A percentile compares a stretch with the other conserved stretches of the same genome.
phyloP scores from a whole-genome alignment of 2,888 invertebrate species.

The Cryptus armator region DNA sequence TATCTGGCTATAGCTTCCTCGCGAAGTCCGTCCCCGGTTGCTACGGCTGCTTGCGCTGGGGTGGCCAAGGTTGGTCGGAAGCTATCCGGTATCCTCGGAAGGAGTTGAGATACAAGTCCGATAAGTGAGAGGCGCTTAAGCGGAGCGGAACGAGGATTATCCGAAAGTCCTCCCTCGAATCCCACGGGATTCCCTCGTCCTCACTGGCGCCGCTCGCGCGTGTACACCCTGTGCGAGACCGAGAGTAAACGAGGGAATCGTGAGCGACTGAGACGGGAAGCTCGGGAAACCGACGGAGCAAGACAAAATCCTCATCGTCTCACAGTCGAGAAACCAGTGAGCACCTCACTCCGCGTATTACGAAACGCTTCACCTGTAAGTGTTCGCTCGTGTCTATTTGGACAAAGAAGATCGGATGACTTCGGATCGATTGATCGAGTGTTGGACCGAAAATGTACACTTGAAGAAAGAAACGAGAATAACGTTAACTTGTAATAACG shows the following conservation, averaged over 20 bases:
- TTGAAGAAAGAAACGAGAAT: neutral
- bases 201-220: slow-evolving; percentile 41
- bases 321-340: slow-evolving; percentile 73
- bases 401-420: slow-evolving; percentile 40
- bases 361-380: slow-evolving; percentile 55
- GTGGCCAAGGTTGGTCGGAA: slow-evolving; percentile 68
- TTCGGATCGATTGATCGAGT: slow-evolving; percentile 51
- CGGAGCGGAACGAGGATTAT: slow-evolving; percentile 79
- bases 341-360: slow-evolving; percentile 49
- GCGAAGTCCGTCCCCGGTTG: slow-evolving; percentile 39
- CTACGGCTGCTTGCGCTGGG: slow-evolving; percentile 38
- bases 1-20: slow-evolving; percentile 41
- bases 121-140: slow-evolving; percentile 80
- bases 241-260: slow-evolving; percentile 49
- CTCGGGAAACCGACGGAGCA: slow-evolving; percentile 19
- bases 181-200: slow-evolving; percentile 73
- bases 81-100: slow-evolving; percentile 72
- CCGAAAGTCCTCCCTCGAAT: slow-evolving; percentile 74
- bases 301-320: slow-evolving; percentile 55
- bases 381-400: slow-evolving; percentile 52
- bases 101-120: slow-evolving; percentile 79
- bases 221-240: slow-evolving; percentile 41
- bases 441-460: slow-evolving; percentile 4
- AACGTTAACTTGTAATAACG: neutral
- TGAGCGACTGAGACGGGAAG: slow-evolving; percentile 22